Percentiles rank a stretch among this genome's conserved stretches.
Conservation (phyloP, 2,113 vertebrate genomes). For the Athene cunicularia region DNA sequence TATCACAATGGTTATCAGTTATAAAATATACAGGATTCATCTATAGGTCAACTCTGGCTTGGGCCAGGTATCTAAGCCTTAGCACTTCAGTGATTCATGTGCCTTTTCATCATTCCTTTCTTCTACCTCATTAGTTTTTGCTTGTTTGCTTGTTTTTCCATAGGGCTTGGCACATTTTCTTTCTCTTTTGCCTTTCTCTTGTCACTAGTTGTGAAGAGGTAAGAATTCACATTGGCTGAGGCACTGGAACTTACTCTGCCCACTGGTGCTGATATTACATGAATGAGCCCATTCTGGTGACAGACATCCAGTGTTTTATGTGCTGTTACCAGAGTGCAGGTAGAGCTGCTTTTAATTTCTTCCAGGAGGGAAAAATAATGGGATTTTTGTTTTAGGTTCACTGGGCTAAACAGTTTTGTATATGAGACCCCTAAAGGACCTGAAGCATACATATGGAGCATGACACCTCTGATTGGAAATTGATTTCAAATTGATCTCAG, state of each 20-base stretch:
- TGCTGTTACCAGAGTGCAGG: not conserved
- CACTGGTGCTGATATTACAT: not conserved
- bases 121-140: not conserved
- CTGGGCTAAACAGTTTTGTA: not conserved
- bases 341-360: not conserved
- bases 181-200: not conserved
- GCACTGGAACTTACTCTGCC: not conserved
- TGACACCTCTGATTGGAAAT: not conserved
- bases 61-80: too few relatives aligned
- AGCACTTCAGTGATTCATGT: not conserved
- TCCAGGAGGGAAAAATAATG: accelerated
- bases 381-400: not conserved
- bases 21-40: too few relatives aligned
- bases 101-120: not conserved
- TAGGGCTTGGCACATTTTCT: not conserved
- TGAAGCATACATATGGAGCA: not conserved
- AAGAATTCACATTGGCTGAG: not conserved
- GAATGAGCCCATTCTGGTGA: not conserved
- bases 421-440: not conserved
- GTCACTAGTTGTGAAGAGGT: not conserved
- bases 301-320: not conserved
- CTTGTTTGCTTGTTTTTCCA: not conserved
- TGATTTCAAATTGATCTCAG: not conserved
- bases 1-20: too few relatives aligned
- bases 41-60: too few relatives aligned